phyloP scores from a whole-genome alignment of 2,113 vertebrate species.

The Ailurus styani region DNA sequence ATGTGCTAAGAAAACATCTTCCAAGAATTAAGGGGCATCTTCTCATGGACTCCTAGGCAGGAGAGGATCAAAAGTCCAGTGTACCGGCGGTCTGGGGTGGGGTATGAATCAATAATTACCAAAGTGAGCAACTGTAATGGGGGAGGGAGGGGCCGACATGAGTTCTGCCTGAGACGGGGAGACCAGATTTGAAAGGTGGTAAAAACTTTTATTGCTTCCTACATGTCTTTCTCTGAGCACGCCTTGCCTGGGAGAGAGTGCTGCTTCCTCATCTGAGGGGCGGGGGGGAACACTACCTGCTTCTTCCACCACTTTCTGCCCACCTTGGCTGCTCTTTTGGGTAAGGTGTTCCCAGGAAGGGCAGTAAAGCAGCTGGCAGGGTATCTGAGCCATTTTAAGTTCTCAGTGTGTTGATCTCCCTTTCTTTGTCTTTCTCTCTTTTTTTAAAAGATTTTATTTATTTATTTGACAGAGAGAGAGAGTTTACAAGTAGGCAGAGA shows the following conservation, averaged over 20 bases:
- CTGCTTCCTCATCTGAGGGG: background rate
- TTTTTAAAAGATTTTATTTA: no score
- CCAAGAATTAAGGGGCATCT: background rate
- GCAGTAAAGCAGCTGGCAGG: fast-evolving
- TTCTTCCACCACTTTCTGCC: background rate
- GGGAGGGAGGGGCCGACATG: no score
- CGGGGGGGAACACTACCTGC: fast-evolving
- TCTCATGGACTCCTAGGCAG: background rate
- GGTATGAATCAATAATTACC: background rate
- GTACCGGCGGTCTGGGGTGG: background rate
- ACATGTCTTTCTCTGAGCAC: background rate
- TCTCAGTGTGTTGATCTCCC: background rate
- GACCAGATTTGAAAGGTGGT: background rate
- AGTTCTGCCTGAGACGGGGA: background rate
- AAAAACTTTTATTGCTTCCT: background rate
- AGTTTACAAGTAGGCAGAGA: no score
- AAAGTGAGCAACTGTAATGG: background rate
- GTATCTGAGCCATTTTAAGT: background rate
- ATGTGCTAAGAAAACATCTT: background rate
- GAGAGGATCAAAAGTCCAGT: background rate
- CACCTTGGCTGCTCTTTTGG: background rate
- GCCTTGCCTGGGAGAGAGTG: background rate
- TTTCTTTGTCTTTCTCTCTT: background rate
- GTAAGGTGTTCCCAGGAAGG: background rate
- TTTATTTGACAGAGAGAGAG: no score